Evolutionary conservation across 2,797 vertebrate species (phyloP).

Genomic region (Notolabrus celidotus): DNA sequence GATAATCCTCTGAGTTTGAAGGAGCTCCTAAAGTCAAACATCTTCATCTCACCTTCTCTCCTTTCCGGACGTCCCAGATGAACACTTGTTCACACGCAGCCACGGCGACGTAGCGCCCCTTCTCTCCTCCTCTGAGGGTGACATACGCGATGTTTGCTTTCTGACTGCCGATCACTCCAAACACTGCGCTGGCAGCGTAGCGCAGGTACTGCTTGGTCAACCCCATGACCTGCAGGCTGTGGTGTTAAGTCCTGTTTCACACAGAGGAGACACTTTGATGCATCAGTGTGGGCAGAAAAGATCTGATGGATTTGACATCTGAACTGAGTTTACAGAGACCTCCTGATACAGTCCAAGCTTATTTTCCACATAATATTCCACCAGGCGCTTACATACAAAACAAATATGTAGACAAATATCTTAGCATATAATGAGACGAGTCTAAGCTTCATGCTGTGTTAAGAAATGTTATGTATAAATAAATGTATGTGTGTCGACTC

Average conservation of each 20-base stretch:
- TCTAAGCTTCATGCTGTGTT: no score
- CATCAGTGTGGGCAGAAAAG: no score
- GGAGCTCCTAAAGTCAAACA: accelerated
- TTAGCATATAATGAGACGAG: no score
- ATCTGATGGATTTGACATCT: no score
- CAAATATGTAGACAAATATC: no score
- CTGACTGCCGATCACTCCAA: conserved; percentile 92
- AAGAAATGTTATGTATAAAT: no score
- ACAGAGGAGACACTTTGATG: neutral
- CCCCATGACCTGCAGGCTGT: conserved; percentile 85
- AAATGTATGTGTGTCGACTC: no score
- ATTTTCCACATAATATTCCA: no score
- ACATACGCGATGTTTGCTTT: conserved; percentile 90
- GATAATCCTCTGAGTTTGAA: no score
- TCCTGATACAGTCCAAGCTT: no score
- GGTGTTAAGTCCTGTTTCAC: conserved; percentile 26
- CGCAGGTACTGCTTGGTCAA: conserved; percentile 97
- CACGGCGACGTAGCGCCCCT: conserved; percentile 91
- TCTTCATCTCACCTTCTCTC: conserved; percentile 90
- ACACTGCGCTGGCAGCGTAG: conserved; percentile 89
- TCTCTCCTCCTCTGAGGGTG: conserved; percentile 90
- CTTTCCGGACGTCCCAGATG: conserved; percentile 95
- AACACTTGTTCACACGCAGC: conserved; percentile 97
- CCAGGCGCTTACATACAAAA: no score
- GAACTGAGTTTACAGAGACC: no score